These are phyloP conservation scores for Magallana ariakensis DNA, from an alignment of 1,140 invertebrate genomes.

Conservation along the genomic window DNA sequence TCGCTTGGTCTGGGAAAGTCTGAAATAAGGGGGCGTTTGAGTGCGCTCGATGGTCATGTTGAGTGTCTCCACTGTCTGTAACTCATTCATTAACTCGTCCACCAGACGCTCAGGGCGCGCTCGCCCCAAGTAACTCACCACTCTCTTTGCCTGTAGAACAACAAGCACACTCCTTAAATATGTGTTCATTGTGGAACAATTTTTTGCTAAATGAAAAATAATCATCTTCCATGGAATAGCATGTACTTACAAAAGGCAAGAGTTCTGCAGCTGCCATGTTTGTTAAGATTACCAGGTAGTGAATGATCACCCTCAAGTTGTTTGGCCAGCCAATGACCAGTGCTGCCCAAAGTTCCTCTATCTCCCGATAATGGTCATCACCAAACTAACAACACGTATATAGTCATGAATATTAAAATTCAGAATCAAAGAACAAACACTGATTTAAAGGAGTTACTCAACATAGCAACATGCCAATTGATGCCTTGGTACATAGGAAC, in stretches of 20 bases:
- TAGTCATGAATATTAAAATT: background rate
- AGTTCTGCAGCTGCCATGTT: constrained; percentile 96
- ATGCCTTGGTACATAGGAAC: too few relatives aligned
- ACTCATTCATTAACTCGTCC: constrained; percentile 97
- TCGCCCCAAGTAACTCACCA: constrained; percentile 94
- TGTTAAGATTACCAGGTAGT: constrained; percentile 98
- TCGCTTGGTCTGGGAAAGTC: constrained; percentile 86
- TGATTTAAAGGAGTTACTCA: too few relatives aligned
- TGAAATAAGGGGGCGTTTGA: constrained; percentile 98
- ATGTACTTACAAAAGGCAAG: constrained; percentile 87
- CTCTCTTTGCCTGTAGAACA: constrained; percentile 90
- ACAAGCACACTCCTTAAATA: background rate
- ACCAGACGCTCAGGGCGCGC: constrained; percentile 93
- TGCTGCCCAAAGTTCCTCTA: constrained; percentile 97
- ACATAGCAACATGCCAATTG: too few relatives aligned
- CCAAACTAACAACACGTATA: constrained; percentile 87
- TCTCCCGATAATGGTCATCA: constrained; percentile 95
- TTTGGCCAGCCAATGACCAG: constrained; percentile 97
- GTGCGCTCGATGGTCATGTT: constrained; percentile 97
- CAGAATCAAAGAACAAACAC: too few relatives aligned
- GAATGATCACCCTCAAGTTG: constrained; percentile 97
- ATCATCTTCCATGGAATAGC: background rate
- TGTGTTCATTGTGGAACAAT: too few relatives aligned
- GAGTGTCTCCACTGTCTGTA: constrained; percentile 96
- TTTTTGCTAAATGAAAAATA: too few relatives aligned